Evolutionary conservation across 1,140 invertebrate genomes (phyloP).

Genomic region (Bombyx mori): ASM3026992v2 NC_085128.1:13217501-13218000

Average conservation of each 20-base stretch:
- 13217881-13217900: slow-evolving; percentile 2
- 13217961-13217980: slow-evolving; percentile 13
- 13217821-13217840: slow-evolving; percentile 31
- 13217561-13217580: no score
- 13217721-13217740: neutral
- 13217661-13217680: no score
- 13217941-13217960: slow-evolving; percentile 33
- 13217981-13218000: slow-evolving; percentile 3
- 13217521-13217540: no score
- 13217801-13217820: slow-evolving; percentile 36
- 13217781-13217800: slow-evolving; percentile 44
- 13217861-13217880: slow-evolving; percentile 26
- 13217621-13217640: no score
- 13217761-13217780: slow-evolving; percentile 15
- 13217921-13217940: slow-evolving; percentile 46
- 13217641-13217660: no score
- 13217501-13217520: no score
- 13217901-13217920: slow-evolving; percentile 46
- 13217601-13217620: no score
- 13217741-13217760: slow-evolving; percentile 18
- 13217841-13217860: slow-evolving; percentile 42
- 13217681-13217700: no score
- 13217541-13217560: no score
- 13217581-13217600: no score
- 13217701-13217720: no score